phyloP scores from a whole-genome alignment of 2,888 invertebrate genomes.

The Ceramica pisi region DNA sequence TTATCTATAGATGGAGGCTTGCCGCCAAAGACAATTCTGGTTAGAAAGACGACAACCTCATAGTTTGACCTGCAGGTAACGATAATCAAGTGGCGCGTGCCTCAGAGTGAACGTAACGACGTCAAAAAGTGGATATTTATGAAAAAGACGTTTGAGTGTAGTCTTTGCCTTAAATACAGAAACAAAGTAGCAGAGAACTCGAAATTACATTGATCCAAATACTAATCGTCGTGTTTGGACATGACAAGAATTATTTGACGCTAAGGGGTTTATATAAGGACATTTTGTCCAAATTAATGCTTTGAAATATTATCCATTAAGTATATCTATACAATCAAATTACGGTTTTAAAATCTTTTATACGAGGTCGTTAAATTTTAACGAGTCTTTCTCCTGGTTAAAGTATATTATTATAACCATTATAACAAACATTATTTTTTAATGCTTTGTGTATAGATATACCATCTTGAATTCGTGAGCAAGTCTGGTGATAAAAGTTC shows the following conservation, averaged over 20 bases:
- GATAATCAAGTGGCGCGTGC: too few species aligned
- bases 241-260: slow-evolving; percentile 27
- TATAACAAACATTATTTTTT: neutral
- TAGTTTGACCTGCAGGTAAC: too few species aligned
- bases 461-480: too few species aligned
- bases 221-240: slow-evolving; percentile 17
- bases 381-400: neutral
- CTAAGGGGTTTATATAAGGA: slow-evolving; percentile 19
- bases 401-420: too few species aligned
- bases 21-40: too few species aligned
- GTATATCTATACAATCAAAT: too few species aligned
- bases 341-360: slow-evolving; percentile 1
- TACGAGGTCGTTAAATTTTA: neutral
- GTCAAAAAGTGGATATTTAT: neutral
- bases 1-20: too few species aligned
- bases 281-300: slow-evolving; percentile 21
- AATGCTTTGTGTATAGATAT: too few species aligned
- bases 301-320: slow-evolving; percentile 3
- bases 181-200: slow-evolving; percentile 15
- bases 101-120: too few species aligned
- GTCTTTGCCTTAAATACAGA: slow-evolving; percentile 16
- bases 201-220: slow-evolving; percentile 22
- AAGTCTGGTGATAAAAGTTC: too few species aligned
- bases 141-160: neutral
- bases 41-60: too few species aligned